phyloP scores from a whole-genome alignment of 2,888 invertebrate genomes.

The Stenodema calcarata region DNA sequence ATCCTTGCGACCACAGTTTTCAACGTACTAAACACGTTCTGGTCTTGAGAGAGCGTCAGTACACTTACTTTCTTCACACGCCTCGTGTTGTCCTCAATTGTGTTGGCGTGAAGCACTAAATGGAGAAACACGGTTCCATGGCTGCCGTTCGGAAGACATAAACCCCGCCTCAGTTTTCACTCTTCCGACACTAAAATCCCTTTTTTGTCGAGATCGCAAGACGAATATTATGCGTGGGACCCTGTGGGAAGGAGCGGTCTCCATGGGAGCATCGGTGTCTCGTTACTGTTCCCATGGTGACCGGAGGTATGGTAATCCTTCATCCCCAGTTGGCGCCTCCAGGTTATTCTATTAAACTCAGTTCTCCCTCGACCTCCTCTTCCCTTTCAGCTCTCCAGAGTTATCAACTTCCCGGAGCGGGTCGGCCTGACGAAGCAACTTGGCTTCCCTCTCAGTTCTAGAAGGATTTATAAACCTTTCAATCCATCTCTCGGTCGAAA shows the following conservation, averaged over 20 bases:
- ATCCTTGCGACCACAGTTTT: no score
- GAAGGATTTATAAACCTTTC: conserved; percentile 37
- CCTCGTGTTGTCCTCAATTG: no score
- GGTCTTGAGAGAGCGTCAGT: no score
- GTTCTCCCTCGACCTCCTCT: not conserved
- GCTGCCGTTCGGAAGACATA: not conserved
- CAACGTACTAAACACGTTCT: no score
- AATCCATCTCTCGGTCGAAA: conserved; percentile 21
- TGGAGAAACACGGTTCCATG: not conserved
- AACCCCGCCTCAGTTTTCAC: no score
- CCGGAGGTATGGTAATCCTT: conserved; percentile 48
- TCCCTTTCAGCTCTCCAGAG: not conserved
- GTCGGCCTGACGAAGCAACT: conserved; percentile 42
- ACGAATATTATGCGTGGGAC: conserved; percentile 17
- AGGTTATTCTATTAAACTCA: conserved; percentile 48
- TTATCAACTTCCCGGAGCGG: conserved; percentile 30
- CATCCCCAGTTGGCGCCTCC: conserved; percentile 49
- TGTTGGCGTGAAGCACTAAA: no score
- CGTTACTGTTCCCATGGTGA: conserved; percentile 47
- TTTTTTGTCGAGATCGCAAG: not conserved
- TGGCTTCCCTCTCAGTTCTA: not conserved
- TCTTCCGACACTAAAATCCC: not conserved
- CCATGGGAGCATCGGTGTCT: conserved; percentile 40
- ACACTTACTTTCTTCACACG: no score
- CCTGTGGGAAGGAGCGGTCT: not conserved